A percentile compares a stretch with the other conserved stretches of the same genome.
phyloP scores from a whole-genome alignment of 2,797 vertebrate species.

The Odontamblyopus rebecca region DNA sequence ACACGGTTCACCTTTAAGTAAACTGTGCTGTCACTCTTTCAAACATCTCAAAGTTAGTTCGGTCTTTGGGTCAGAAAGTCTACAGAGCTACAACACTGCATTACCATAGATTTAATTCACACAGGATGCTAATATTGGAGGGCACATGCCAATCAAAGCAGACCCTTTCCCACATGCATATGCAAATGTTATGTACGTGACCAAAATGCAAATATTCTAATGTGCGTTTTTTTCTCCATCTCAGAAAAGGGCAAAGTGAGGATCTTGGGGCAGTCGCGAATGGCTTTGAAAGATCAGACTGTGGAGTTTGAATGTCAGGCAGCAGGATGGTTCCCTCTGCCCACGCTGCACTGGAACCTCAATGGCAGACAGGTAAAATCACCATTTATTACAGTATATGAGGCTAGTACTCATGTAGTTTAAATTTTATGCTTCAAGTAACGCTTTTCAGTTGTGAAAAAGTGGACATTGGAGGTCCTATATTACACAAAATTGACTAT shows the following conservation, averaged over 20 bases:
- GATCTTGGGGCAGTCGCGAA: constrained; percentile 64
- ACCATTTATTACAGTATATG: not conserved
- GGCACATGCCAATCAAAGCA: not conserved
- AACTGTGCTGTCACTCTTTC: no score
- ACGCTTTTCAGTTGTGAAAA: no score
- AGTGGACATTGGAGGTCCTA: no score
- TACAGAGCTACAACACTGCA: not conserved
- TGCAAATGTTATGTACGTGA: not conserved
- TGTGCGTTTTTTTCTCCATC: constrained; percentile 17
- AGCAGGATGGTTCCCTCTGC: constrained; percentile 80
- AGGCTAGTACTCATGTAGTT: not conserved
- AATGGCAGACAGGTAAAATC: constrained; percentile 59
- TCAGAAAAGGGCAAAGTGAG: constrained; percentile 82
- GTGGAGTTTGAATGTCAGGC: constrained; percentile 80
- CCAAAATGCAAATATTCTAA: constrained; percentile 2
- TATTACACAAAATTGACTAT: no score
- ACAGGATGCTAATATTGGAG: not conserved
- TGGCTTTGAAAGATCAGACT: constrained; percentile 68
- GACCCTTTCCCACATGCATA: not conserved
- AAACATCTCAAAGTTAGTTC: no score
- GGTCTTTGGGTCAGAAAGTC: no score
- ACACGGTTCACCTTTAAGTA: no score
- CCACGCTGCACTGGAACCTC: constrained; percentile 80
- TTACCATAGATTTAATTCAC: not conserved
- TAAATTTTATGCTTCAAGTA: no score